phyloP scores from a whole-genome alignment of 2,888 invertebrate species.

The Rhopalosiphum nymphaeae region DNA sequence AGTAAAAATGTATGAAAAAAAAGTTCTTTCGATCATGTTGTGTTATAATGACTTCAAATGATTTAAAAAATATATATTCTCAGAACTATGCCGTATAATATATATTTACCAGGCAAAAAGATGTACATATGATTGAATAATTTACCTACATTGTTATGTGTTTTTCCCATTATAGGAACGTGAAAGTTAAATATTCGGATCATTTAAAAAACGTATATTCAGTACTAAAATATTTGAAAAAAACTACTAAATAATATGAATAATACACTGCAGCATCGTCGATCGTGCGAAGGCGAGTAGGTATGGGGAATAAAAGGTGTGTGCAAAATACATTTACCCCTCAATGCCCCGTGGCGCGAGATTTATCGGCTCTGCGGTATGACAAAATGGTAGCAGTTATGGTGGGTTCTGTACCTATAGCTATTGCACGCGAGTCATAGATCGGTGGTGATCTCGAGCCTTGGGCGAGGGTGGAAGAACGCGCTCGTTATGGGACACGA shows the following conservation, averaged over 20 bases:
- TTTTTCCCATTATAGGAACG: neutral
- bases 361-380: neutral
- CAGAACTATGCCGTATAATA: neutral
- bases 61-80: neutral
- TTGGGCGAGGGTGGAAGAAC: neutral
- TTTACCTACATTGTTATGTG: neutral
- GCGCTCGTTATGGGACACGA: slow-evolving; percentile 12
- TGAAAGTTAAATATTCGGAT: neutral
- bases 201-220: neutral
- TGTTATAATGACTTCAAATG: neutral
- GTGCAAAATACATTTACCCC: neutral
- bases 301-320: neutral
- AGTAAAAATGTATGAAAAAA: neutral
- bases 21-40: neutral
- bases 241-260: neutral
- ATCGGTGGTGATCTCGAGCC: slow-evolving; percentile 13
- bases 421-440: neutral
- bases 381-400: neutral
- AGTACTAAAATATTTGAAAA: neutral
- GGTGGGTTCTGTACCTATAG: neutral
- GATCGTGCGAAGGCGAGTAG: neutral
- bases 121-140: neutral
- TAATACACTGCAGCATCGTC: neutral
- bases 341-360: neutral
- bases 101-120: neutral